Evolutionary conservation across 2,113 vertebrate genomes (phyloP), one percentile per base, ranked within the genome.

Genomic region (Silurus glanis): DNA sequence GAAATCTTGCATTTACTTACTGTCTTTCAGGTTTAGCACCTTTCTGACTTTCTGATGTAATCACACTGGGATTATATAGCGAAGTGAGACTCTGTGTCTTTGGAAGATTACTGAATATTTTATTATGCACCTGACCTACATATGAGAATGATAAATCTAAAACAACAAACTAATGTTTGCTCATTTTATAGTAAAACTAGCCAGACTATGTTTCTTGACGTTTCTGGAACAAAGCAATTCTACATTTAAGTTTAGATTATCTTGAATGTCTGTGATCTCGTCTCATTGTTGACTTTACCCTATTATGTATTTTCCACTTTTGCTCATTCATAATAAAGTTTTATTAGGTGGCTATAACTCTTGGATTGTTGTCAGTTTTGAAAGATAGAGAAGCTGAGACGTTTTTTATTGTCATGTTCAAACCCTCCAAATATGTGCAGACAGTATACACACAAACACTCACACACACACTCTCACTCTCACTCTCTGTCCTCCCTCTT

Each of bases 401-500:
- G 53, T 79, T 56, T 79, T 8, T 58, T 8, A 56, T 19, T 28
- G 76, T 37, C 7, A 19, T 16, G 76, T 58, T 19, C 13, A 58
- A 79, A 76, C 53, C 21, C 47, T 75, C 6, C 9, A 75, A 12
- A 12, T n/a, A 53, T 51, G 45, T 45, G 21, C 6, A 69, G 5
- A 72, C 37, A 49, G 37, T 51, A n/a, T 49, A 76, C 10, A 75
- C 72, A 75, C 47, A 37, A 51, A 78, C 12, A 51, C 72, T 51
- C 47, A 49, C 72, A 74, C 71, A 74, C 71, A 59, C 61, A 45
- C 55, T 59, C 28, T 64, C 56, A 79, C 37, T 79, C 79, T 72
- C 75, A 80, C 71, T 79, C 72, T 49, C 56, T 84, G 82, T 86
- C 64, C 80, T 69, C 56, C 83, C 53, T 49, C 67, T 83, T 80